phyloP scores from a whole-genome alignment of 2,797 vertebrate species.

The Pseudomugil tenellus region DNA sequence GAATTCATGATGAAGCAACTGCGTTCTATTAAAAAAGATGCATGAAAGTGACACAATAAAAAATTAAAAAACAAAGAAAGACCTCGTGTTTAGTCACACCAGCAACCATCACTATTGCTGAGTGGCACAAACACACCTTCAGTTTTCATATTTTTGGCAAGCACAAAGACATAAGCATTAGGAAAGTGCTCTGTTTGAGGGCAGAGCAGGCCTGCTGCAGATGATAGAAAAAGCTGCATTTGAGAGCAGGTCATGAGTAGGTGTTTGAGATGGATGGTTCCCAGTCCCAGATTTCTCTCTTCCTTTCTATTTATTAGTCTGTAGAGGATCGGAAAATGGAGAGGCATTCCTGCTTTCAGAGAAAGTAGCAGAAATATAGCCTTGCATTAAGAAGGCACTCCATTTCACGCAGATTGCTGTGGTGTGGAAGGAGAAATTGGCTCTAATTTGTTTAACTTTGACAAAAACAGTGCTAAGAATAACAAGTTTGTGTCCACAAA shows the following conservation, averaged over 20 bases:
- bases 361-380: constrained; percentile 12
- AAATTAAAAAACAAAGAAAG: constrained; percentile 3
- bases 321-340: constrained; percentile 13
- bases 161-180: constrained; percentile 11
- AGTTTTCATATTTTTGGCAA: constrained; percentile 5
- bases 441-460: neutral
- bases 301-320: constrained; percentile 19
- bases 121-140: constrained; percentile 6
- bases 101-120: constrained; percentile 5
- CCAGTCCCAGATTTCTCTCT: constrained; percentile 37
- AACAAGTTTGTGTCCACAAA: neutral
- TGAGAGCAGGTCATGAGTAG: constrained; percentile 58
- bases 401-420: constrained; percentile 25
- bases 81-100: constrained; percentile 9
- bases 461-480: neutral
- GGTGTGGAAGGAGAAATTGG: constrained; percentile 30
- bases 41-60: constrained; percentile 1
- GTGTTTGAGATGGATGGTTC: constrained; percentile 47
- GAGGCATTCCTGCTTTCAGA: constrained; percentile 23
- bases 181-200: constrained; percentile 30
- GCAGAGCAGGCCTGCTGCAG: constrained; percentile 7
- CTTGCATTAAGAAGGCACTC: constrained; percentile 30
- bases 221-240: constrained; percentile 34
- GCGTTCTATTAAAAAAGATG: constrained; percentile 48
- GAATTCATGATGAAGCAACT: constrained; percentile 60